phyloP scores from a whole-genome alignment of 2,113 vertebrate genomes.

The Perognathus longimembris region DNA sequence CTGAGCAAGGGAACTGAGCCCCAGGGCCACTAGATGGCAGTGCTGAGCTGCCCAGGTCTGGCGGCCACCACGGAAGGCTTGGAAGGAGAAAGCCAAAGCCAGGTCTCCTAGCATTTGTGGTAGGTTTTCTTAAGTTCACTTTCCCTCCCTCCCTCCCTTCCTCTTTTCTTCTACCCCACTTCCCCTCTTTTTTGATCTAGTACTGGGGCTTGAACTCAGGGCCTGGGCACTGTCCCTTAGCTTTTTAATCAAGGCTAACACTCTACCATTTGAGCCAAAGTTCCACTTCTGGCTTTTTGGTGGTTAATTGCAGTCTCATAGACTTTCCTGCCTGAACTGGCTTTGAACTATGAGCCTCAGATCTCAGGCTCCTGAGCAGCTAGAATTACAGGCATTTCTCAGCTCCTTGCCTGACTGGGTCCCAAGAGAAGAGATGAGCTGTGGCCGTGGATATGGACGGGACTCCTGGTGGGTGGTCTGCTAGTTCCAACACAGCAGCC shows the following conservation, averaged over 20 bases:
- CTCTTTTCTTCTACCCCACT: not conserved
- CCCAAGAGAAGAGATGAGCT: conserved; percentile 23
- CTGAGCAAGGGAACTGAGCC: not conserved
- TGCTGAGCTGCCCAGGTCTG: conserved; percentile 46
- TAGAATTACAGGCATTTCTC: not conserved
- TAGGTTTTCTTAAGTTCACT: not conserved
- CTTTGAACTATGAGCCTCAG: no score
- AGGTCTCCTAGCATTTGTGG: not conserved
- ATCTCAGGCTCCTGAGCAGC: not conserved
- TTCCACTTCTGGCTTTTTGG: no score
- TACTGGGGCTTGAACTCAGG: no score
- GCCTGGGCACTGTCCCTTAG: no score
- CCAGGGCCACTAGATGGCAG: conserved; percentile 73
- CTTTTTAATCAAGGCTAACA: no score
- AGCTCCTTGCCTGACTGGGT: not conserved
- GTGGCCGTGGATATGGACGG: conserved; percentile 27
- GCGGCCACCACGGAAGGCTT: not conserved
- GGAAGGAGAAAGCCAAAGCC: not conserved
- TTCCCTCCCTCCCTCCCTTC: not conserved
- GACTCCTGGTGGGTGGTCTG: not conserved
- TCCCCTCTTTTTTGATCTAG: no score
- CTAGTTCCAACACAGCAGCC: conserved; percentile 56
- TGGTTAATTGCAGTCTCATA: no score
- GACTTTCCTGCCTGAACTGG: no score
- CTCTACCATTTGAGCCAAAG: no score